These are phyloP conservation scores for Drosophila atripex DNA, from an alignment of 2,888 invertebrate genomes.

Conservation along the genomic window DNA sequence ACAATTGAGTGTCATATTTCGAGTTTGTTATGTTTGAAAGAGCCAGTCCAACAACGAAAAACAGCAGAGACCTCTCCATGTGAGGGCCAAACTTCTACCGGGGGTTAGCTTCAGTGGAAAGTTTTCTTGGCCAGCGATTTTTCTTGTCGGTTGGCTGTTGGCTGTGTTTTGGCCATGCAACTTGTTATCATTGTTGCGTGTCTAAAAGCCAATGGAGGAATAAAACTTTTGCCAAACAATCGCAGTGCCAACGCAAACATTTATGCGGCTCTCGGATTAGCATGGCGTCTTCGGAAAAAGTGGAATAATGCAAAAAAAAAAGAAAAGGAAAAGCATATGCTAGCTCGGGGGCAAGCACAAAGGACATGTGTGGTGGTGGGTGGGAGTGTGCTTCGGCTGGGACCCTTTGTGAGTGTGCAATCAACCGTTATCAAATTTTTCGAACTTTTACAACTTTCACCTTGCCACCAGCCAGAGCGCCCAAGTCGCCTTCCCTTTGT, in stretches of 20 bases:
- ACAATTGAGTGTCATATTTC: conserved; percentile 79
- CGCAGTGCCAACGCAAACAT: conserved; percentile 53
- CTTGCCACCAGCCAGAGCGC: conserved; percentile 26
- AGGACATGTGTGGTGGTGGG: conserved; percentile 9
- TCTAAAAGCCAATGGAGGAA: conserved; percentile 74
- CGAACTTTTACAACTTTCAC: conserved; percentile 51
- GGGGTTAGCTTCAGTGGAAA: conserved; percentile 44
- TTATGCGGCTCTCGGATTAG: conserved; percentile 67
- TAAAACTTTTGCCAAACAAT: conserved; percentile 63
- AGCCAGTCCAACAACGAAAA: conserved; percentile 9
- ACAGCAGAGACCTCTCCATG: conserved; percentile 18
- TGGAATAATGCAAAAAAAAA: conserved; percentile 21
- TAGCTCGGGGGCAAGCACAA: conserved; percentile 17
- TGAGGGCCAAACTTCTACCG: conserved; percentile 57
- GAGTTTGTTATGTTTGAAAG: conserved; percentile 67
- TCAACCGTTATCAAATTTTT: conserved; percentile 72
- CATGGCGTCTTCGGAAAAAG: conserved; percentile 43
- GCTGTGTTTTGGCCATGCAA: conserved; percentile 50
- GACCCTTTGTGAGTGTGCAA: conserved; percentile 52
- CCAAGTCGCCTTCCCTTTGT: conserved; percentile 11
- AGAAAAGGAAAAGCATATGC: conserved; percentile 38
- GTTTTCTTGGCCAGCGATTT: conserved; percentile 50
- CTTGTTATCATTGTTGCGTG: conserved; percentile 78
- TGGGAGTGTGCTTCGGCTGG: conserved; percentile 19
- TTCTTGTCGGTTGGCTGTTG: conserved; percentile 20